phyloP scores from a whole-genome alignment of 2,113 vertebrate species.

The Aptenodytes patagonicus region DNA sequence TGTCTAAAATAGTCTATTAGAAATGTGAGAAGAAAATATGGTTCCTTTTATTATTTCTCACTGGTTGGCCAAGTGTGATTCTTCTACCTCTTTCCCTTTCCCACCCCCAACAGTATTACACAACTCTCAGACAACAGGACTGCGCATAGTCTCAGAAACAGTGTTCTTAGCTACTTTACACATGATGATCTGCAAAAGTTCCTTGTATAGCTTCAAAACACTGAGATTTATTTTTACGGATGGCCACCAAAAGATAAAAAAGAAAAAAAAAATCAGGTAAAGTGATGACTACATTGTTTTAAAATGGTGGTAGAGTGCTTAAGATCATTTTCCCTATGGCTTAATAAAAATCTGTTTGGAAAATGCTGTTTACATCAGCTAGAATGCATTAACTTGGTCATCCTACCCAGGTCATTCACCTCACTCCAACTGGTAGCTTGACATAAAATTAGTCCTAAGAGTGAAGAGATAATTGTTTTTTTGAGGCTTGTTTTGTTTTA shows the following conservation, averaged over 20 bases:
- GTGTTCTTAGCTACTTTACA: background rate
- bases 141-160: background rate
- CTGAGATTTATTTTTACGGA: background rate
- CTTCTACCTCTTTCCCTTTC: background rate
- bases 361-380: background rate
- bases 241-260: background rate
- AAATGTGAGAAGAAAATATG: background rate
- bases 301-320: background rate
- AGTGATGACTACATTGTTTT: background rate
- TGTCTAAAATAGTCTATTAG: background rate
- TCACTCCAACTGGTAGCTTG: background rate
- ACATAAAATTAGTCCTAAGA: background rate
- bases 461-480: background rate
- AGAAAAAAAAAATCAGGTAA: background rate
- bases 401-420: background rate
- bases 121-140: background rate
- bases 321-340: background rate
- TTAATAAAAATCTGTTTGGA: background rate
- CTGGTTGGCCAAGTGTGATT: background rate
- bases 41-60: background rate
- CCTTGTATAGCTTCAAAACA: background rate
- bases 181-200: background rate
- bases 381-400: background rate
- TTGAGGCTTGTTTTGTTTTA: background rate
- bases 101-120: background rate